phyloP scores from a whole-genome alignment of 2,113 vertebrate species.

The Varanus komodoensis region DNA sequence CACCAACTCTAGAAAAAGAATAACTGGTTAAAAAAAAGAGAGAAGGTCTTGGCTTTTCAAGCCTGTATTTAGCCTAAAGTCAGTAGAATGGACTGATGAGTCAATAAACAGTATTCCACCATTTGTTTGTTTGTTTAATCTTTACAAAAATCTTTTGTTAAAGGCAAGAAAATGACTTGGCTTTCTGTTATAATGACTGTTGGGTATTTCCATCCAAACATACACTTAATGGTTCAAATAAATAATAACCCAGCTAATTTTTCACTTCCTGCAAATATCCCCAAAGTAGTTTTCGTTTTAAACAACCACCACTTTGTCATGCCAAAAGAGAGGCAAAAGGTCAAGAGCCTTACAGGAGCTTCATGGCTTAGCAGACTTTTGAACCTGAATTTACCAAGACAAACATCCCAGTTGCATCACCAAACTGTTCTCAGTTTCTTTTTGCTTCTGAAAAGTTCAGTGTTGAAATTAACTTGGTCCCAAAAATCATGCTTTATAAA shows the following conservation, averaged over 20 bases:
- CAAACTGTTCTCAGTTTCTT: not conserved
- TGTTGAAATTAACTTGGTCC: not conserved
- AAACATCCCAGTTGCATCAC: not conserved
- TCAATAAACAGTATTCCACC: slow-evolving; percentile 39
- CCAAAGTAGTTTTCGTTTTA: no score
- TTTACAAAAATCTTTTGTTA: slow-evolving; percentile 41
- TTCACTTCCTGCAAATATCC: not conserved
- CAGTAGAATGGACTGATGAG: slow-evolving; percentile 41
- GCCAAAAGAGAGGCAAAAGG: not conserved
- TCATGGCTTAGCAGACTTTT: not conserved
- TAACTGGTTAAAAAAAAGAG: not conserved
- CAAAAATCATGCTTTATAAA: no score
- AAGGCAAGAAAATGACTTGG: slow-evolving; percentile 1
- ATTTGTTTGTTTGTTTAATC: slow-evolving; percentile 17
- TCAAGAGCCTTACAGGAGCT: not conserved
- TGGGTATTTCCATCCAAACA: not conserved
- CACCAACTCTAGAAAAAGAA: slow-evolving; percentile 4
- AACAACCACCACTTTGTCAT: not conserved
- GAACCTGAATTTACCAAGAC: not conserved
- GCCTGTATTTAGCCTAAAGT: slow-evolving; percentile 38
- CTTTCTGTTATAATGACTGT: not conserved
- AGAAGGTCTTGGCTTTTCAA: slow-evolving; percentile 21
- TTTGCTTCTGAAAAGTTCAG: not conserved
- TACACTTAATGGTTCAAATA: not conserved
- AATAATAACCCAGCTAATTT: not conserved